phyloP scores from a whole-genome alignment of 2,888 invertebrate genomes.

The Camptogramma bilineatum region DNA sequence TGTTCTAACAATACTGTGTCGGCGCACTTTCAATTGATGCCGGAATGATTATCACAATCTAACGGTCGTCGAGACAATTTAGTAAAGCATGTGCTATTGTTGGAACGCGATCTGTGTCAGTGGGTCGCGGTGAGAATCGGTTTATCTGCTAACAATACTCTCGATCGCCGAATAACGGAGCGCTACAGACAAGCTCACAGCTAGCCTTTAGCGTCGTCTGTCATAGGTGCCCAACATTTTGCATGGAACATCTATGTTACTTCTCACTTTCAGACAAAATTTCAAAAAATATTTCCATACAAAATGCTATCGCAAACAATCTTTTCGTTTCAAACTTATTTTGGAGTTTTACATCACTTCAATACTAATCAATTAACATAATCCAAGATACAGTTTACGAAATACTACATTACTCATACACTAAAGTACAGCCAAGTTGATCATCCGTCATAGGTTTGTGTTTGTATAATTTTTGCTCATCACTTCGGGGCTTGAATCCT shows the following conservation, averaged over 20 bases:
- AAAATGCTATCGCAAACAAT: constrained; percentile 61
- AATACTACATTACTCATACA: constrained; percentile 38
- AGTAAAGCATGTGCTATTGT: constrained; percentile 46
- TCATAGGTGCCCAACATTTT: constrained; percentile 48
- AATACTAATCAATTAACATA: constrained; percentile 27
- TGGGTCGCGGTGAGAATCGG: constrained; percentile 53
- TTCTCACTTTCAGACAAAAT: constrained; percentile 6
- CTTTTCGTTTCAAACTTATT: constrained; percentile 45
- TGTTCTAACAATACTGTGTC: constrained; percentile 34
- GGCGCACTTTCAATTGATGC: constrained; percentile 17
- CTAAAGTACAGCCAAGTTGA: constrained; percentile 82
- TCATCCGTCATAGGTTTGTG: constrained; percentile 44
- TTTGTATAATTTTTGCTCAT: constrained; percentile 64
- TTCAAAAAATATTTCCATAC: constrained; percentile 47
- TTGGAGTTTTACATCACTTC: constrained; percentile 43
- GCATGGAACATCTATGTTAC: constrained; percentile 46
- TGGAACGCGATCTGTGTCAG: constrained; percentile 55
- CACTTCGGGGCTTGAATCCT: constrained; percentile 73
- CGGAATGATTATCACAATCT: constrained; percentile 36
- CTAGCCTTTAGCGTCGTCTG: constrained; percentile 37
- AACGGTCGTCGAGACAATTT: constrained; percentile 41
- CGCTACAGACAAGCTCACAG: constrained; percentile 19
- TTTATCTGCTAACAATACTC: constrained; percentile 48
- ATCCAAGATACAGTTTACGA: constrained; percentile 49
- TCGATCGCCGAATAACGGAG: constrained; percentile 48